These are phyloP conservation scores for Caenorhabditis sp. DNA, from an alignment of 2,888 invertebrate genomes.

Conservation along the genomic window DNA sequence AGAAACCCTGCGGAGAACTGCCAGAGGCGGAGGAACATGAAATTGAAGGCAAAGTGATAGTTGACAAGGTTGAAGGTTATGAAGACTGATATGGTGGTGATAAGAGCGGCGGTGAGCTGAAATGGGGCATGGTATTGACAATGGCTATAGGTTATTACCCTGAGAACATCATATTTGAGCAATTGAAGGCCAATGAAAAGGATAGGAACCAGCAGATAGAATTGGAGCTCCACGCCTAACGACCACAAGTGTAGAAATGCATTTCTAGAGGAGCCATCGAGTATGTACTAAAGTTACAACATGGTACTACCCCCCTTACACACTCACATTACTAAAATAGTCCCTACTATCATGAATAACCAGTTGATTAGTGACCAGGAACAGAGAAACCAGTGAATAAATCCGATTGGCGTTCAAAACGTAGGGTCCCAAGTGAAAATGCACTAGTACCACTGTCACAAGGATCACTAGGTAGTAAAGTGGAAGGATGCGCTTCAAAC, in stretches of 20 bases:
- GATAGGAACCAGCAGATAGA: constrained; percentile 57
- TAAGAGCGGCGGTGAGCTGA: no score
- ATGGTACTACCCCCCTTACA: background rate
- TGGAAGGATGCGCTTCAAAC: constrained; percentile 50
- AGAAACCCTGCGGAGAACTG: constrained; percentile 58
- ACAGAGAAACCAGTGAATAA: constrained; percentile 51
- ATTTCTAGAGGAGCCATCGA: constrained; percentile 56
- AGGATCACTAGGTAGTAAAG: constrained; percentile 42
- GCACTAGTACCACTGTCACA: constrained; percentile 7
- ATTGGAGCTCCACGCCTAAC: constrained; percentile 55
- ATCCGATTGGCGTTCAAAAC: constrained; percentile 51
- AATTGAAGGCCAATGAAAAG: constrained; percentile 40
- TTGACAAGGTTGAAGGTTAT: constrained; percentile 40
- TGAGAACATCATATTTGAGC: constrained; percentile 34
- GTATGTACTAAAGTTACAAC: constrained; percentile 35
- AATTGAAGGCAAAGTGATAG: constrained; percentile 58
- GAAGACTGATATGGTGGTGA: constrained; percentile 22
- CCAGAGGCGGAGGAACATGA: constrained; percentile 58
- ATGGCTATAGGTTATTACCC: background rate
- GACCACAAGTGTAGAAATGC: constrained; percentile 59
- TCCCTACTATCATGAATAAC: constrained; percentile 62
- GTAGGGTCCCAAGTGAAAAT: constrained; percentile 30
- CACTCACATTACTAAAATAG: constrained; percentile 53
- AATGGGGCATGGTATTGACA: no score
- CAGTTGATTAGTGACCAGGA: constrained; percentile 58